Base-by-base conservation (phyloP, 2,797 vertebrate genomes). In the Acrossocheilus wenchowensis region DNA sequence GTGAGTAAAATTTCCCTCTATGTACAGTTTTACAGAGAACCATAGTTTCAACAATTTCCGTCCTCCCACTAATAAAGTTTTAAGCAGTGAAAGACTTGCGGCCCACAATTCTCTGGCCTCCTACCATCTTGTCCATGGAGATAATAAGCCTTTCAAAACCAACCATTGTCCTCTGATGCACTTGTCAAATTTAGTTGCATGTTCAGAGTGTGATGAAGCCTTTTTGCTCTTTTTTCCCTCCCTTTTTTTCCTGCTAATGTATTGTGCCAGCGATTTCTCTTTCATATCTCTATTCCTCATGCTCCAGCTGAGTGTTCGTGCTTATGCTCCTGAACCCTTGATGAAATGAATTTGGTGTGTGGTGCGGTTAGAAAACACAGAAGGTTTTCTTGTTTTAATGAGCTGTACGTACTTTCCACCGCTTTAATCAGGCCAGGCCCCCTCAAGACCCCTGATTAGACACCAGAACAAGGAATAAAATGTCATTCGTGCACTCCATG, bases 151-250 rank as follows among this genome's bases (percentile, higher is more conserved):
- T 86, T 86, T 81, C n/a, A 81, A 66, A 86, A 68, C 34, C 79
- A 66, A 75, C 57, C 71, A 82, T 86, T 86, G 71, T 86, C 60
- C 45, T 81, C 41, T 81, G 43, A 81, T 81, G 78, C 84, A 74
- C 45, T 80, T 86, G 85, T 86, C 85, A 81, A 86, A 81, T 81
- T 64, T 52, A 68, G 85, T 86, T 34, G 79, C 71, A 81, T 75
- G 85, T 86, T 74, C 26, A 45, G 26, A 36, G 54, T 73, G 26
- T 54, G 78, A 86, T 81, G 71, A 81, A 82, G 60, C 43, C 48
- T 30, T 73, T 72, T 83, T 39, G 5, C 41, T 50, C 12, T 45
- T 71, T 43, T 34, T 23, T 12, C 4, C 23, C 7, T 52, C 9
- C 30, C 52, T 23, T 39, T 86, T 74, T 39, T 23, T 23, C 34